Evolutionary conservation across 2,888 invertebrate genomes (phyloP).

Genomic region (Beris chalybata): DNA sequence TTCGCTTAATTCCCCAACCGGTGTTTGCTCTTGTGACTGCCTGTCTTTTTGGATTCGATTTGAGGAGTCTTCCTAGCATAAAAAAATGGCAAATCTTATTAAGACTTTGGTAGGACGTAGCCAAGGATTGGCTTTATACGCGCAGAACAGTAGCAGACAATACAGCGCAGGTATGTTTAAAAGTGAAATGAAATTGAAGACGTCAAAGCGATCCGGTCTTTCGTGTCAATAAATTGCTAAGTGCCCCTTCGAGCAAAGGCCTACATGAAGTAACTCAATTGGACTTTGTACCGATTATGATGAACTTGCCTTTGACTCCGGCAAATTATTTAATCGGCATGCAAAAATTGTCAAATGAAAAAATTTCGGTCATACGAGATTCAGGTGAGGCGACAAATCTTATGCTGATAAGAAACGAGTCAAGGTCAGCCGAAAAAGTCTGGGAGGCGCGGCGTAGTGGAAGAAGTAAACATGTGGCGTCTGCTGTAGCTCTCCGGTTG

Average conservation of each 20-base stretch:
- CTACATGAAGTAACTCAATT: not conserved
- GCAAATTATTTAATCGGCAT: not conserved
- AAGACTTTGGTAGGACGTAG: constrained; percentile 50
- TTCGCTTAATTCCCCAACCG: too few relatives aligned
- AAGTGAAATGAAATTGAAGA: not conserved
- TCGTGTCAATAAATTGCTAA: not conserved
- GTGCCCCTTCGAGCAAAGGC: not conserved
- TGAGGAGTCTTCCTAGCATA: not conserved
- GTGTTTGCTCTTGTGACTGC: too few relatives aligned
- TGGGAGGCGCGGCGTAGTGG: too few relatives aligned
- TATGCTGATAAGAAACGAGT: not conserved
- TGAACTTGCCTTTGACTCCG: not conserved
- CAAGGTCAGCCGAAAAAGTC: too few relatives aligned
- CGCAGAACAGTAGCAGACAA: constrained; percentile 43
- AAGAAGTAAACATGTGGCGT: too few relatives aligned
- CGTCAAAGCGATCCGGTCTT: not conserved
- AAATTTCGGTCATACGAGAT: too few relatives aligned
- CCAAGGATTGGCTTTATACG: constrained; percentile 47
- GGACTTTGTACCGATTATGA: not conserved
- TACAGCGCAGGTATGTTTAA: constrained; percentile 25
- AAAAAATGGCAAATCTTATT: constrained; percentile 51
- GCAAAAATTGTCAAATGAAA: not conserved
- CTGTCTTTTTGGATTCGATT: too few relatives aligned
- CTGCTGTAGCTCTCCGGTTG: too few relatives aligned
- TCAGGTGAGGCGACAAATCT: too few relatives aligned